Evolutionary conservation across 2,113 vertebrate species (phyloP).

Genomic region (Cyrtonyx montezumae): DNA sequence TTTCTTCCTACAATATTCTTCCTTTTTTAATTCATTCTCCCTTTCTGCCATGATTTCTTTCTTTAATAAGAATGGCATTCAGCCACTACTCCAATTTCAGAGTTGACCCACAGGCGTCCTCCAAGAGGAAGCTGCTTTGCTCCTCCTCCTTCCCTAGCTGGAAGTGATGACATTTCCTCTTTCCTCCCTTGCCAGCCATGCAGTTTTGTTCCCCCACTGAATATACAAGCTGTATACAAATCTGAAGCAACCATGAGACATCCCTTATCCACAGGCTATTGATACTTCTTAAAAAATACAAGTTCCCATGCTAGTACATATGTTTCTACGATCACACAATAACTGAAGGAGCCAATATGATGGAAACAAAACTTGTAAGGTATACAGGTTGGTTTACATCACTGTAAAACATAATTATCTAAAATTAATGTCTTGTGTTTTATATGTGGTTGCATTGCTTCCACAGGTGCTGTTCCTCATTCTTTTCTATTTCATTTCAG

Average conservation of each 20-base stretch:
- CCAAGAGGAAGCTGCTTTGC: neutral
- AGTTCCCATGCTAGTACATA: neutral
- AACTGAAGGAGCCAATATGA: neutral
- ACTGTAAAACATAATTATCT: neutral
- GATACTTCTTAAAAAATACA: neutral
- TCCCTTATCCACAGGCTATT: neutral
- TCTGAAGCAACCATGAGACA: neutral
- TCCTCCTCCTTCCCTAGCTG: neutral
- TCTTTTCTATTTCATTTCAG: neutral
- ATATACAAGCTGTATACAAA: neutral
- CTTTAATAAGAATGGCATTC: neutral
- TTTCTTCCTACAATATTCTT: neutral
- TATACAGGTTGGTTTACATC: neutral
- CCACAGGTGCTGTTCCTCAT: neutral
- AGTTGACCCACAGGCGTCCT: neutral
- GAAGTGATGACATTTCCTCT: neutral
- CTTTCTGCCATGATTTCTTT: neutral
- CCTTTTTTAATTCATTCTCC: neutral
- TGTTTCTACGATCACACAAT: neutral
- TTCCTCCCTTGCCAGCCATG: neutral
- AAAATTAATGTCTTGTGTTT: neutral
- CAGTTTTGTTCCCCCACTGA: neutral
- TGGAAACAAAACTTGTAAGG: neutral
- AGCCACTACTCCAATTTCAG: neutral
- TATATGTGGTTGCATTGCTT: neutral